Evolutionary conservation across 2,797 vertebrate species (phyloP).

Genomic region (Pangasius larnaudii): DNA sequence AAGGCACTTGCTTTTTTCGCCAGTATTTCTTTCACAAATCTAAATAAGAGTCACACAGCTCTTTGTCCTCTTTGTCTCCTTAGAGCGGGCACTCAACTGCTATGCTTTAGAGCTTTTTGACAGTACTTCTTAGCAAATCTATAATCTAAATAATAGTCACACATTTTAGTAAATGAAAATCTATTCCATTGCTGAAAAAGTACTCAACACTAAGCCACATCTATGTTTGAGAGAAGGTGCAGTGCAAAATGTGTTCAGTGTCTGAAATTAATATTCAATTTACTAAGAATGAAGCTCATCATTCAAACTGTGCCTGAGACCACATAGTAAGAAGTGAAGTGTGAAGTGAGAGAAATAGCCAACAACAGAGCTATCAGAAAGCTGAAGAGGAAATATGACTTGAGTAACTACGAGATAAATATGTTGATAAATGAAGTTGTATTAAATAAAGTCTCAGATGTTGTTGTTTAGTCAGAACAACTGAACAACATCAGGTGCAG

Average conservation of each 20-base stretch:
- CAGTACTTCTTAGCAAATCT: not conserved
- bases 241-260: not conserved
- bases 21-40: not conserved
- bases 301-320: not conserved
- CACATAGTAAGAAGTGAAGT: not conserved
- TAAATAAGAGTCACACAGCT: constrained; percentile 12
- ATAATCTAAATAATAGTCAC: not conserved
- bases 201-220: not conserved
- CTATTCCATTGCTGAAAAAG: not conserved
- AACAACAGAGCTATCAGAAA: not conserved
- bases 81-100: not conserved
- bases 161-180: constrained; percentile 1
- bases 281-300: not conserved
- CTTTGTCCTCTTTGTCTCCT: not conserved
- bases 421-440: not conserved
- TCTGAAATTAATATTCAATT: not conserved
- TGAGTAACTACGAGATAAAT: not conserved
- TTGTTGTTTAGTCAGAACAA: not conserved
- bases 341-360: not conserved
- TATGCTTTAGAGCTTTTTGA: not conserved
- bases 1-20: not conserved
- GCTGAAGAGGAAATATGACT: not conserved
- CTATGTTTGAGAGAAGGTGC: not conserved
- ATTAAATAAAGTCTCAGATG: not conserved
- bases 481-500: not conserved